Percentiles rank a stretch among this genome's conserved stretches.
Conservation (phyloP, 2,113 vertebrate species). For the Erythrolamprus reginae region DNA sequence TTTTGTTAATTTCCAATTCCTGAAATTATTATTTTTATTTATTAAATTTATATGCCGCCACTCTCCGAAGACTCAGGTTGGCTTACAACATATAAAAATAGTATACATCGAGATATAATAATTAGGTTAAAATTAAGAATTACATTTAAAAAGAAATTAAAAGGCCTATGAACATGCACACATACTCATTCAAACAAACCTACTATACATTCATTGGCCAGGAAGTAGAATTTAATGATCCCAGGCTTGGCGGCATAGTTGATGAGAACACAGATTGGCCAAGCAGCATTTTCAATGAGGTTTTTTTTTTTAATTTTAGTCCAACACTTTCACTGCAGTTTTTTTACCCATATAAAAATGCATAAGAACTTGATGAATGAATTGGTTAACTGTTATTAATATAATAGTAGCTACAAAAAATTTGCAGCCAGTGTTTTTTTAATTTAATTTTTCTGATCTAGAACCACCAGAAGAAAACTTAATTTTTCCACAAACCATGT, state of each 20-base stretch:
- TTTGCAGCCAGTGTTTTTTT: neutral
- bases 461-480: neutral
- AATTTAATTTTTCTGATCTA: neutral
- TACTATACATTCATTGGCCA: no score
- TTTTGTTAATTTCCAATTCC: neutral
- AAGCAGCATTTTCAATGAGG: neutral
- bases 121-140: no score
- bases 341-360: neutral
- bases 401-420: neutral
- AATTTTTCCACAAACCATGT: neutral
- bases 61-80: no score
- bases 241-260: no score
- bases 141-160: no score
- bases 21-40: no score
- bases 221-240: no score
- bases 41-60: no score
- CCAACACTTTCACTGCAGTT: neutral
- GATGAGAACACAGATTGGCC: neutral
- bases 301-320: neutral
- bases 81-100: no score
- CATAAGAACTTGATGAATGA: neutral
- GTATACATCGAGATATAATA: no score
- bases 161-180: no score
- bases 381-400: neutral
- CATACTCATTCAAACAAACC: no score